Evolutionary conservation across 2,113 vertebrate species (phyloP).

Genomic region (Monarcha castaneiventris): DNA sequence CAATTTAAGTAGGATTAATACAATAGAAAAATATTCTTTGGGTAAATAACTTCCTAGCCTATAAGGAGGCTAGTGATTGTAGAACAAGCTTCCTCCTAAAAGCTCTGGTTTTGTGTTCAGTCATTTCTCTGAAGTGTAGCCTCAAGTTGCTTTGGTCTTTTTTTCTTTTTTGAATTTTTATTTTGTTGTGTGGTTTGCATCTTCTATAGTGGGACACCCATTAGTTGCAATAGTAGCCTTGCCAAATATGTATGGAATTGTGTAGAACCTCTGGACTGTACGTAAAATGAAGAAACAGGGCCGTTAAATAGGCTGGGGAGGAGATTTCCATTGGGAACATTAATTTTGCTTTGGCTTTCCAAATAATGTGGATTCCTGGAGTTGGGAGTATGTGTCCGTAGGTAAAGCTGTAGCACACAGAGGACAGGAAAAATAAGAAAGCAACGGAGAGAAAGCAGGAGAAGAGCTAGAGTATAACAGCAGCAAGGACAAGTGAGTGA

Average conservation of each 20-base stretch:
- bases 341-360: background rate
- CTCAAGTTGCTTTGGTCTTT: background rate
- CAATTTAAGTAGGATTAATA: background rate
- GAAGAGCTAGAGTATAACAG: conserved; percentile 19
- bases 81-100: background rate
- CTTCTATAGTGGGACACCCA: background rate
- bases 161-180: no score
- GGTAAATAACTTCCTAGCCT: background rate
- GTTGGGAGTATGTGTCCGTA: background rate
- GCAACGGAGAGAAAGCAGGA: background rate
- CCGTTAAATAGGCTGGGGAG: background rate
- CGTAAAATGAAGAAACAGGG: background rate
- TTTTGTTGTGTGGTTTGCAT: background rate
- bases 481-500: conserved; percentile 39
- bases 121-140: background rate
- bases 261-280: background rate
- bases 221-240: background rate
- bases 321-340: background rate
- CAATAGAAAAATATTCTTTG: background rate
- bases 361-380: background rate
- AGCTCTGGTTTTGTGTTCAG: background rate
- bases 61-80: background rate
- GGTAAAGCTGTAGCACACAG: background rate
- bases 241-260: background rate
- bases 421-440: conserved; percentile 10